These are phyloP conservation scores for Cryptocheilus praepositus DNA, from an alignment of 2,888 invertebrate genomes.

Conservation along the genomic window DNA sequence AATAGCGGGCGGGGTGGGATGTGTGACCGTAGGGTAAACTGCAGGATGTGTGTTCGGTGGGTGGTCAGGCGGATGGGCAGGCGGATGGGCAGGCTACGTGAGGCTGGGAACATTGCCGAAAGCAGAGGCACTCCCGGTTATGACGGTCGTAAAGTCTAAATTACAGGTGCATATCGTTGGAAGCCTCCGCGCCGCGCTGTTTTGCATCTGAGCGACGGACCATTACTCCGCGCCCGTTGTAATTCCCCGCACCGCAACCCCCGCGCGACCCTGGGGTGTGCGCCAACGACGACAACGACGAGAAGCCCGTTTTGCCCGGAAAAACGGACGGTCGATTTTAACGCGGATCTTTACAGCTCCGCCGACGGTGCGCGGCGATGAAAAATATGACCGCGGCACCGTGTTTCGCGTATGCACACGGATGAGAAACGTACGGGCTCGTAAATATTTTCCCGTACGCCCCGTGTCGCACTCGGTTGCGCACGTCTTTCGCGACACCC, in stretches of 20 bases:
- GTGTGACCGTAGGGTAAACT: background rate
- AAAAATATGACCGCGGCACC: no score
- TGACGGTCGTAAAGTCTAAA: slow-evolving; percentile 50
- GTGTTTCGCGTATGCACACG: no score
- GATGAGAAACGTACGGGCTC: no score
- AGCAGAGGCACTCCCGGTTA: slow-evolving; percentile 44
- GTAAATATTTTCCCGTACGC: no score
- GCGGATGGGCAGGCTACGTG: slow-evolving; percentile 26
- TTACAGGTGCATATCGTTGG: slow-evolving; percentile 43
- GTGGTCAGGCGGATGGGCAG: background rate
- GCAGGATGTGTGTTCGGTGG: background rate
- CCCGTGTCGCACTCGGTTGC: no score
- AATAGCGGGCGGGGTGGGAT: background rate
- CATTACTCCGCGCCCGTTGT: slow-evolving; percentile 9
- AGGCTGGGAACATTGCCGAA: slow-evolving; percentile 44
- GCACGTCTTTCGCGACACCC: no score
- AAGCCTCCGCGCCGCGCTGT: slow-evolving; percentile 19
- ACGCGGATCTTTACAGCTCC: background rate
- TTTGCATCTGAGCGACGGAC: slow-evolving; percentile 34
- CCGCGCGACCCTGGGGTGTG: no score
- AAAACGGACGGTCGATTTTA: slow-evolving; percentile 7
- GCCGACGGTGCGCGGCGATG: no score
- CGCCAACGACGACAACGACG: no score
- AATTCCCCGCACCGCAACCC: background rate
- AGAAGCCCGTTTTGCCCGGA: background rate